These are phyloP conservation scores for Neelides folsomi DNA, from an alignment of 2,888 invertebrate genomes.

Conservation along the genomic window DNA sequence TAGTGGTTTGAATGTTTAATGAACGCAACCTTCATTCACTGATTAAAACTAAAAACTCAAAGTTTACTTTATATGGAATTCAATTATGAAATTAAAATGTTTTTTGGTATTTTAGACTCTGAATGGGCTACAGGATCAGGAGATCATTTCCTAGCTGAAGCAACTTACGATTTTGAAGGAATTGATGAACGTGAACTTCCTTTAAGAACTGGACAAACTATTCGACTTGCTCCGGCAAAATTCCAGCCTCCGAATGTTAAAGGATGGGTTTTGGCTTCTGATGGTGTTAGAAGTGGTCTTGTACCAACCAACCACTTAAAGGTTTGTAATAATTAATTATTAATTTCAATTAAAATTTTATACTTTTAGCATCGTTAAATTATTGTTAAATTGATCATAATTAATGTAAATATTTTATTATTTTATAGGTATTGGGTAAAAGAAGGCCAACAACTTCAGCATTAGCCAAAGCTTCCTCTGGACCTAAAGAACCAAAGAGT, in stretches of 20 bases:
- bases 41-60: background rate
- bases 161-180: slow-evolving; percentile 58
- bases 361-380: no score
- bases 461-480: background rate
- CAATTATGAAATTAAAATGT: background rate
- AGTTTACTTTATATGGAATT: background rate
- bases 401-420: no score
- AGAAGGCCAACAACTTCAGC: background rate
- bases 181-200: slow-evolving; percentile 58
- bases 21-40: background rate
- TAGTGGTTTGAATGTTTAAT: slow-evolving; percentile 1
- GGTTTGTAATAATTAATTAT: slow-evolving; percentile 31
- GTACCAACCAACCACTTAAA: slow-evolving; percentile 46
- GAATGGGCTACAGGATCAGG: slow-evolving; percentile 42
- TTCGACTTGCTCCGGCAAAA: slow-evolving; percentile 69
- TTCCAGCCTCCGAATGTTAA: slow-evolving; percentile 55
- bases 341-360: no score
- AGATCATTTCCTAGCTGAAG: slow-evolving; percentile 43
- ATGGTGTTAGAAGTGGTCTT: slow-evolving; percentile 42
- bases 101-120: slow-evolving; percentile 3
- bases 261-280: slow-evolving; percentile 44
- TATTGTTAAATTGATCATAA: no score
- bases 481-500: no score
- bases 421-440: slow-evolving; percentile 10
- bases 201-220: slow-evolving; percentile 58